These are phyloP conservation scores for Meloidogyne floridensis DNA, from an alignment of 1,140 invertebrate species.

Conservation along the genomic window DNA sequence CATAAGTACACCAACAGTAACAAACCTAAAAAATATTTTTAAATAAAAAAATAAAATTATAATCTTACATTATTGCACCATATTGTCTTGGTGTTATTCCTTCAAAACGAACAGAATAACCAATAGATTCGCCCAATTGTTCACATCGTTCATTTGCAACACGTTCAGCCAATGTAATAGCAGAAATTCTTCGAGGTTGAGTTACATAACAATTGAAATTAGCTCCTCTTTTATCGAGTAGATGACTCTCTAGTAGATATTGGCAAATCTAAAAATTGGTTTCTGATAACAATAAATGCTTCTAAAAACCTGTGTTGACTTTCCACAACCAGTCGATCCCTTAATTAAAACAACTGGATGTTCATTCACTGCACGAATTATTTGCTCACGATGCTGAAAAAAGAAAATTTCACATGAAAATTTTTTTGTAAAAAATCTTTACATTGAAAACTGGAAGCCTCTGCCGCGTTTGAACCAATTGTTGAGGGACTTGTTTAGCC, in stretches of 20 bases:
- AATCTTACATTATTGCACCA: constrained; percentile 67
- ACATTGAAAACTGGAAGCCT: constrained; percentile 43
- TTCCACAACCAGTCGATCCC: constrained; percentile 85
- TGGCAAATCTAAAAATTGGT: constrained; percentile 47
- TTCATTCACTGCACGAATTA: constrained; percentile 72
- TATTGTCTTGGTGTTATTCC: constrained; percentile 78
- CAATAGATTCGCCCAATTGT: constrained; percentile 70
- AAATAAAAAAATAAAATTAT: background rate
- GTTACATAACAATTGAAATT: constrained; percentile 81
- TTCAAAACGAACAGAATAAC: constrained; percentile 78
- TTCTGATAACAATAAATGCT: background rate
- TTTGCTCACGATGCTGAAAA: constrained; percentile 66
- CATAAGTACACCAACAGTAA: constrained; percentile 75
- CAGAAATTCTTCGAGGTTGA: constrained; percentile 87
- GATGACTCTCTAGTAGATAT: constrained; percentile 46
- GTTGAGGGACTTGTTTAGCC: constrained; percentile 29
- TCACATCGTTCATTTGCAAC: constrained; percentile 77
- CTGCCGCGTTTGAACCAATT: constrained; percentile 37
- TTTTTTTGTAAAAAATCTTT: background rate
- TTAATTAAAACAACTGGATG: constrained; percentile 76
- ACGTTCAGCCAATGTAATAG: constrained; percentile 81
- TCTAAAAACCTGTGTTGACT: constrained; percentile 74
- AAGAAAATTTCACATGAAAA: background rate
- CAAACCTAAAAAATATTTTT: constrained; percentile 71
- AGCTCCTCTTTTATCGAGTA: constrained; percentile 72